Evolutionary conservation across 2,888 invertebrate genomes (phyloP), one percentile per base, ranked within the genome.

Genomic region (Tholera decimalis): DNA sequence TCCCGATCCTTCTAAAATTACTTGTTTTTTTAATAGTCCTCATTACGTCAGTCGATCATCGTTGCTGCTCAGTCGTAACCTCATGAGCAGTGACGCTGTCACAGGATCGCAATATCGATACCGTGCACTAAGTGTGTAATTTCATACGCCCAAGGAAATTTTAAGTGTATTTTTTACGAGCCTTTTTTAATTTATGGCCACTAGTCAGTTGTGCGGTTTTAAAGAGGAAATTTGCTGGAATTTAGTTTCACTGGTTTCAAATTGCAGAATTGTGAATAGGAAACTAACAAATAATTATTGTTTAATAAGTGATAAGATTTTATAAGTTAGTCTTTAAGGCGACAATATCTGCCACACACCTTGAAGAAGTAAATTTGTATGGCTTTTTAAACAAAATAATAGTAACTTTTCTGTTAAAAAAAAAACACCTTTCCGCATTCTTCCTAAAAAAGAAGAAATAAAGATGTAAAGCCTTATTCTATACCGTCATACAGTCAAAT

Each of bases 21-120:
- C 26, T 3, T 54, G 22, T 33, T 56, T 53, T 75, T 77, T 71
- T 76, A 82, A 82, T 77, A 70, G 44, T 33, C n/a, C 75, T 82
- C 77, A 77, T 81, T 82, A 76, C 70, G 26, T 49, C 53, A 9
- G 43, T 37, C 64, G 75, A 54, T 76, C 61, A 67, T 63, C 67
- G 54, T 59, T 53, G 53, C 26, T 60, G 73, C n/a, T 63, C 35
- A 57, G 50, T 64, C 65, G 67, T 62, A 59, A 63, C 62, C 15
- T 35, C 5, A 74, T 56, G 60, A 62, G 33, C 35, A 20, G 44
- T 30, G 58, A 55, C 67, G 50, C 22, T 55, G 54, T 47, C 77
- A 51, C 44, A 44, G 43, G 59, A 59, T 56, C 43, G 24, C 51
- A 66, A 62, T 50, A 71, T 60, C 66, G 71, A 74, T 72, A 64